These are phyloP conservation scores for Coelopa frigida DNA, from an alignment of 1,140 invertebrate species.

Conservation along the genomic window DNA sequence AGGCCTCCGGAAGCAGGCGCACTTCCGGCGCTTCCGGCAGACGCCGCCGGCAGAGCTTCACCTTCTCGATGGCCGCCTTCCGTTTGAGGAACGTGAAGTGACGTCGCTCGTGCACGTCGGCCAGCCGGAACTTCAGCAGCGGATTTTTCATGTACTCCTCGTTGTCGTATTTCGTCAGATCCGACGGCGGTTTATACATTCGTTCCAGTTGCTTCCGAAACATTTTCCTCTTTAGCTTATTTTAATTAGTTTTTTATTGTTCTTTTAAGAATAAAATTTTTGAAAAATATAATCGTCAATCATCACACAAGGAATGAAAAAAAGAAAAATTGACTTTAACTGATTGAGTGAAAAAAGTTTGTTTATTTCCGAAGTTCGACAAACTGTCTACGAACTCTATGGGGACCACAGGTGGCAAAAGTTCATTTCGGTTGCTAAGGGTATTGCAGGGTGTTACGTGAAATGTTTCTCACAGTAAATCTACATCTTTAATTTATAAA, in stretches of 20 bases:
- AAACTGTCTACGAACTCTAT: no score
- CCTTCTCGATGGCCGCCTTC: slow-evolving; percentile 33
- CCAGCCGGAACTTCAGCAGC: slow-evolving; percentile 32
- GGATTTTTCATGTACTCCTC: slow-evolving; percentile 43
- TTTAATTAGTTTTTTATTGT: no score
- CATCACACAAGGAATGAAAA: no score
- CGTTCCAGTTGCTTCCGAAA: slow-evolving; percentile 21
- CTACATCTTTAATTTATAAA: no score
- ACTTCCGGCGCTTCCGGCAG: slow-evolving; percentile 26
- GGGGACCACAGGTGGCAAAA: no score
- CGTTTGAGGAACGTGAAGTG: slow-evolving; percentile 37
- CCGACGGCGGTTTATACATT: slow-evolving; percentile 34
- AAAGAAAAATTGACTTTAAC: no score
- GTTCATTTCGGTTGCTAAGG: no score
- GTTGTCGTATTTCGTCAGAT: slow-evolving; percentile 39
- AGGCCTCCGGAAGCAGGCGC: slow-evolving; percentile 22
- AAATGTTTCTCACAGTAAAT: no score
- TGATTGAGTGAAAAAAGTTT: no score
- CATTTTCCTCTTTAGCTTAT: slow-evolving; percentile 2
- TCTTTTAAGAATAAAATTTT: not conserved
- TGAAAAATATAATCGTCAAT: no score
- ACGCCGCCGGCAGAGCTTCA: slow-evolving; percentile 24
- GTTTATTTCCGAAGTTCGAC: no score
- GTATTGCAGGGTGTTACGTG: no score
- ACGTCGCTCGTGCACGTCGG: slow-evolving; percentile 32